Conservation (phyloP, 2,113 vertebrate genomes). For the Salvelinus fontinalis region DNA sequence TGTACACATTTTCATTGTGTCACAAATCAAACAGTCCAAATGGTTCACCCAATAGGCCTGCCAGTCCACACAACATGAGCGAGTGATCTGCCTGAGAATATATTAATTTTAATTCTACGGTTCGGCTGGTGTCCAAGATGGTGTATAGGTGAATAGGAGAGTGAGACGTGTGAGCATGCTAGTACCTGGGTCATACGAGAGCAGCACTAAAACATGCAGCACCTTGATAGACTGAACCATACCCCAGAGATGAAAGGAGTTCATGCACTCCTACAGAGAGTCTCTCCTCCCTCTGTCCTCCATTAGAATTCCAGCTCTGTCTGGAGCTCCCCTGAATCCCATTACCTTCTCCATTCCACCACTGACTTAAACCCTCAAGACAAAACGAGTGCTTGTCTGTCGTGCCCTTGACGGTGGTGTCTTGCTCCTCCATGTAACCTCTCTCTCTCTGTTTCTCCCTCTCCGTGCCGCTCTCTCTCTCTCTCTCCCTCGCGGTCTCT, state of each 20-base stretch:
- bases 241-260: slow-evolving; percentile 5
- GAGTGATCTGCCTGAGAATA: no score
- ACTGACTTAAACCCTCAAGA: slow-evolving; percentile 14
- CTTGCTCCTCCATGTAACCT: background rate
- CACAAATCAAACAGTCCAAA: no score
- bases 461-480: background rate
- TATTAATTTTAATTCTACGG: no score
- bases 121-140: no score
- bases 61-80: no score
- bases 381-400: slow-evolving; percentile 12
- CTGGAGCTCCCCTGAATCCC: slow-evolving; percentile 14
- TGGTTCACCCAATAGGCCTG: no score
- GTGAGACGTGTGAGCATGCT: no score
- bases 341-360: slow-evolving; percentile 34
- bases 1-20: no score
- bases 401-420: slow-evolving; percentile 23
- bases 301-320: slow-evolving; percentile 29
- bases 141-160: no score
- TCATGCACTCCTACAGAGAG: slow-evolving; percentile 19
- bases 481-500: slow-evolving; percentile 2
- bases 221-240: slow-evolving; percentile 6
- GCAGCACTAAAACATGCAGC: background rate
- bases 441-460: background rate
- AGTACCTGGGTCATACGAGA: no score
- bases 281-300: slow-evolving; percentile 4